Base-by-base conservation (phyloP, 2,797 vertebrate genomes). In the Serranus cabrilla region DNA sequence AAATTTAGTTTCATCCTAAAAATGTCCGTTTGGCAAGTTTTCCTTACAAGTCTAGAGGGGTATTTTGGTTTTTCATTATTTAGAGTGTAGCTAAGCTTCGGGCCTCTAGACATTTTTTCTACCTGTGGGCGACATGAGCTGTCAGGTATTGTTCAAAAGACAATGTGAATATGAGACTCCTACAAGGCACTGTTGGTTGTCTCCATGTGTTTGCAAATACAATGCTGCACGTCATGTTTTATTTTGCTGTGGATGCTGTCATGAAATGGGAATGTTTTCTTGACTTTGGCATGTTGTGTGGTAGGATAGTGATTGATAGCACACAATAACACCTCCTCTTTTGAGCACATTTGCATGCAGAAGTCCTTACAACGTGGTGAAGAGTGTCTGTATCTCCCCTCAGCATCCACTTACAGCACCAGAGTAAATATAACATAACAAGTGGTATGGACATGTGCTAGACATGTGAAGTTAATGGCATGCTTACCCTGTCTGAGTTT, bases 401-500 rank as follows among this genome's bases (percentile, higher is more conserved):
- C 34, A 6, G 7, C 34, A 27, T 34, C 34, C 34, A 34, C 6
- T 27, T 27, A 27, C 34, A 34, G 34, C 34, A 6, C 34, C 34
- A 34, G 1, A 34, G 34, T 34, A 34, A 34, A 74, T 56, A 40
- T 14, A 71, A 27, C 42, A 47, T n/a, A 56, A 27, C 2, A 6
- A 57, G 54, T 21, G 9, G 21, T 64, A 45, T 51, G 67, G 11
- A 60, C 51, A 54, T 45, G 50, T 11, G n/a, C 52, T 23, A 2
- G 23, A 45, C 55, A 76, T 76, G 42, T 82, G 64, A 86, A 76
- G 56, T 67, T 72, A 65, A 70, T 61, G n/a, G 21, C 10, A 9
- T 40, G 37, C 90, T 17, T 82, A 94, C 93, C 89, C 43, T 89
- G 83, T 81, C 73, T 72, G 58, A 93, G 87, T 31, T 91, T 93